Conservation (phyloP, 2,888 invertebrate species). For the Cheilosia variabilis region DNA sequence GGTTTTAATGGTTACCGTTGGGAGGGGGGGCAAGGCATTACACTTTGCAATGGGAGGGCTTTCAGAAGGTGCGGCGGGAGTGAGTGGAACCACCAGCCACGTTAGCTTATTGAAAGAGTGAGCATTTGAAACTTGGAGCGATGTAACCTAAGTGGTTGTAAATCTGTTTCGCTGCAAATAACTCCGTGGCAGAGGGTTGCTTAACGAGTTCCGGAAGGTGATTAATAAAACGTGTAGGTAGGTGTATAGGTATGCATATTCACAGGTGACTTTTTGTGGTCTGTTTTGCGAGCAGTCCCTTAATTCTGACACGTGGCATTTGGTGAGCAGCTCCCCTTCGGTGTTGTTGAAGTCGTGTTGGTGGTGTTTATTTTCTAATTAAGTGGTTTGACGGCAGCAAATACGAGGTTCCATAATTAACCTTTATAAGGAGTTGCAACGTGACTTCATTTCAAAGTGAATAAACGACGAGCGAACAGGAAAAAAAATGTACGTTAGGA, state of each 20-base stretch:
- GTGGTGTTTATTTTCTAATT: no score
- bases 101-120: neutral
- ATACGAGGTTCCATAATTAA: no score
- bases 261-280: slow-evolving; percentile 6
- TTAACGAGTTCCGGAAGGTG: slow-evolving; percentile 22
- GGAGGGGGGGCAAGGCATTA: neutral
- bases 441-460: no score
- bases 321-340: no score
- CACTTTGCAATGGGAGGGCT: neutral
- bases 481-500: no score
- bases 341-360: no score
- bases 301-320: neutral
- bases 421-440: no score
- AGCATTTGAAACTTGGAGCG: neutral
- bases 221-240: slow-evolving; percentile 6
- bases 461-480: no score
- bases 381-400: no score
- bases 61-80: neutral
- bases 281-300: no score
- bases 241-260: neutral
- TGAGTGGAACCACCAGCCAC: neutral
- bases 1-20: slow-evolving; percentile 1
- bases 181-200: neutral
- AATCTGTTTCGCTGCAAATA: slow-evolving; percentile 8
- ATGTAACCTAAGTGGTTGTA: neutral